Base-by-base conservation (phyloP, 2,113 vertebrate genomes). In the Hemichromis elongatus region DNA sequence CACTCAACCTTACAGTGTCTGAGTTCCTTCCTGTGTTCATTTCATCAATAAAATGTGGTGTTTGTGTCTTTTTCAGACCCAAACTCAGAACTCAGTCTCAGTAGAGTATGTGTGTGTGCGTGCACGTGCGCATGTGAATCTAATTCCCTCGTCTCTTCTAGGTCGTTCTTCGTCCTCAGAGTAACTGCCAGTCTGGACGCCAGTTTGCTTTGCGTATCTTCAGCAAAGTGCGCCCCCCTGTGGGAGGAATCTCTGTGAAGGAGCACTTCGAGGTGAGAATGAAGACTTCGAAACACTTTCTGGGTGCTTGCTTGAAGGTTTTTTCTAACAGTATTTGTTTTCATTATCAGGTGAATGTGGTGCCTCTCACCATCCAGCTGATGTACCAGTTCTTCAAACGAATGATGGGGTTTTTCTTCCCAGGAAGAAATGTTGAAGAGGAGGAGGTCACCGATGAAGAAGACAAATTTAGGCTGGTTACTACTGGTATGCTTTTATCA, bases 381-480 rank as follows among this genome's bases (percentile, higher is more conserved):
- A 99, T 99, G 91, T 98, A 99, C 93, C 99, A 99, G 96, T 99
- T 99, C 96, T 99, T 99, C 95, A 98, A 99, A 91, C 97, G 99
- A 87, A 99, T 99, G 98, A 99, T 99, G 99, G 98, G 98, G 12
- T 99, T 99, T 94, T 99, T 99, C 95, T 99, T 99, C 92, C 98
- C 98, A 0, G 99, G 98, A 19, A 96, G 99, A 93, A 99, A 97
- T 12, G 95, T 99, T 50, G 99, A 99, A 86, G 99, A 99, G 90
- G 98, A 99, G 81, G 98, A 99, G 89, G 97, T 98, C 85, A 96
- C 98, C 4, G 98, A 99, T 89, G 99, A 99, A 86, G 98, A 99
- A 86, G 99, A 99, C 96, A 99, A 99, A 79, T 99, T 97, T 80
- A 96, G 98, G 95, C 90, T 99, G 93, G 99, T 99, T 86, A 99